Percentiles rank a stretch among this genome's conserved stretches.
phyloP scores from a whole-genome alignment of 2,888 invertebrate genomes.

The Doris montereyensis region DNA sequence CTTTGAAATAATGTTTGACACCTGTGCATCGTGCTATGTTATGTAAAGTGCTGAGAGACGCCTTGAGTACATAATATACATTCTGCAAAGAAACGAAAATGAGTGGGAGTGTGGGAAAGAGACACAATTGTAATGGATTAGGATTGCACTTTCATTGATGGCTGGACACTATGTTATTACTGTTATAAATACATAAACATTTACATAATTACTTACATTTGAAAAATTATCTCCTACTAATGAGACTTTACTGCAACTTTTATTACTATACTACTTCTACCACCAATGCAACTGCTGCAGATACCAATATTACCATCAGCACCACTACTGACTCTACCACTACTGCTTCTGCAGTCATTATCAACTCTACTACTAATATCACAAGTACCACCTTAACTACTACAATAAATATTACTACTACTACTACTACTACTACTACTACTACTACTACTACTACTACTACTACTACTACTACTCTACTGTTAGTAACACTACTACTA shows the following conservation, averaged over 20 bases:
- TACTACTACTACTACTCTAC: not conserved
- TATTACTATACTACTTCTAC: too few species aligned
- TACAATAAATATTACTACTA: constrained; percentile 9
- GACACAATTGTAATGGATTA: too few species aligned
- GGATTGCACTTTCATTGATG: too few species aligned
- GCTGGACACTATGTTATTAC: too few species aligned
- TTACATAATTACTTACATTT: too few species aligned
- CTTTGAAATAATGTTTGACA: constrained; percentile 63
- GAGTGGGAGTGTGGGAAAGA: too few species aligned
- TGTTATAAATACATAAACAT: too few species aligned
- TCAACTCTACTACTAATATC: not conserved
- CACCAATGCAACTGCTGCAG: not conserved
- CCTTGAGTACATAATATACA: constrained; percentile 67
- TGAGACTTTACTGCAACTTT: too few species aligned
- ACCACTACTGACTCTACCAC: constrained; percentile 21
- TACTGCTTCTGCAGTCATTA: constrained; percentile 15
- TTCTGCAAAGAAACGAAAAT: constrained; percentile 53
- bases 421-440: constrained; percentile 17
- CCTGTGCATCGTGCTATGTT: constrained; percentile 65
- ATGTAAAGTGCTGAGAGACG: constrained; percentile 68
- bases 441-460: constrained; percentile 11
- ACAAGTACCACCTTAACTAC: not conserved
- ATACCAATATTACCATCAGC: constrained; percentile 7
- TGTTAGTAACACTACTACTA: constrained; percentile 25
- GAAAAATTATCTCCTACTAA: too few species aligned